Evolutionary conservation across 2,797 vertebrate genomes (phyloP).

Genomic region (Acanthiza pusilla): DNA sequence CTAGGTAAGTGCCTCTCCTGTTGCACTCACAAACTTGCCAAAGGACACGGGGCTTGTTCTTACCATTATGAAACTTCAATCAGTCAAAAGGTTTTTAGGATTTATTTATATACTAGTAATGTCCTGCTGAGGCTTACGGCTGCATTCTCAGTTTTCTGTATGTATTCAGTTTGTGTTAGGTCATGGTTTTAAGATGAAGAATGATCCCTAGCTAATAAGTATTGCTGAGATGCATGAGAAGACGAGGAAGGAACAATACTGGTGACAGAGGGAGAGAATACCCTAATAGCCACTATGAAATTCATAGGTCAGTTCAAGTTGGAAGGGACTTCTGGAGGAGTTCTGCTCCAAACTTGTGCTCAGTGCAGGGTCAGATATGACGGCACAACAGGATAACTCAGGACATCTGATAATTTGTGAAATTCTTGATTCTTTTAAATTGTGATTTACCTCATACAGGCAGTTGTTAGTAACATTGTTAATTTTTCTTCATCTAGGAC

Average conservation of each 20-base stretch:
- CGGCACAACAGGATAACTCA: background rate
- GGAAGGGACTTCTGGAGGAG: background rate
- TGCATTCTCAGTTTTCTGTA: background rate
- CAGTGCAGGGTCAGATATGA: background rate
- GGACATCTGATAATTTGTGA: background rate
- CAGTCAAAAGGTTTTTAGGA: background rate
- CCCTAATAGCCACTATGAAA: background rate
- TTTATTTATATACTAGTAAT: background rate
- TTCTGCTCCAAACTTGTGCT: background rate
- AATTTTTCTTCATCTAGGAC: slow-evolving; percentile 76
- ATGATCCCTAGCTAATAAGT: background rate
- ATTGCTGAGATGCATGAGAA: background rate
- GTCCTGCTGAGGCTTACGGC: background rate
- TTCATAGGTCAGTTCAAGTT: background rate
- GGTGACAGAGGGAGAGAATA: background rate
- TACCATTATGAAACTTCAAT: background rate
- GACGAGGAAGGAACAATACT: background rate
- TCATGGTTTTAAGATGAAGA: background rate
- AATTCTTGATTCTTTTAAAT: background rate
- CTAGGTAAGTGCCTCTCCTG: slow-evolving; percentile 73
- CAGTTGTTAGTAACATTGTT: background rate
- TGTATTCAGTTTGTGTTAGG: background rate
- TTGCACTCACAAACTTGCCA: background rate
- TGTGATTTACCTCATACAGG: background rate
- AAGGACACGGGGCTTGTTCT: background rate